Evolutionary conservation across 2,888 invertebrate species (phyloP).

Genomic region (Bugula neritina): DNA sequence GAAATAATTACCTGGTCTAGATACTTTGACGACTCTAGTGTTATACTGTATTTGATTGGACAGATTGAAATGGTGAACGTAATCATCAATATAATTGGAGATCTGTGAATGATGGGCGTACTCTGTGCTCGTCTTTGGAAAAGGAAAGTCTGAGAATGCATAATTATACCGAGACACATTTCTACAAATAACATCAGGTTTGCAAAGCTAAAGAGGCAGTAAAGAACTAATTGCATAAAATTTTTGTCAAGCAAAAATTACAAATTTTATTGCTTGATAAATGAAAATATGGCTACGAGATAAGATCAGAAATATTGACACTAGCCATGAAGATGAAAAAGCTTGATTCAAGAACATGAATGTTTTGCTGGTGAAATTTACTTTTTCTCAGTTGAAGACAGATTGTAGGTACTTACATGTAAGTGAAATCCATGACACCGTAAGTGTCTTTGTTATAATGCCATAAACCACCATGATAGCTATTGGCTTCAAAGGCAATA

Average conservation of each 20-base stretch:
- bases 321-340: too few species aligned
- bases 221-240: too few species aligned
- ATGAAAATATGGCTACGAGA: too few species aligned
- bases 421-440: slow-evolving; percentile 50
- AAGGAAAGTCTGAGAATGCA: slow-evolving; percentile 48
- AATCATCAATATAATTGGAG: slow-evolving; percentile 42
- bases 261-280: too few species aligned
- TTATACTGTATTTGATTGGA: slow-evolving; percentile 37
- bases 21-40: slow-evolving; percentile 35
- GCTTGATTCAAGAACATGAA: too few species aligned
- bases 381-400: too few species aligned
- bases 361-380: too few species aligned
- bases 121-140: slow-evolving; percentile 42
- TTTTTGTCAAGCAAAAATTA: too few species aligned
- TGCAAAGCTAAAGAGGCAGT: too few species aligned
- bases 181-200: slow-evolving; percentile 38
- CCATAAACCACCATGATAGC: slow-evolving; percentile 49
- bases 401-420: slow-evolving; percentile 48
- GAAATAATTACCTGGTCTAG: not conserved
- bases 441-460: slow-evolving; percentile 44
- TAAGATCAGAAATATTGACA: too few species aligned
- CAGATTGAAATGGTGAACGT: slow-evolving; percentile 40
- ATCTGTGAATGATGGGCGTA: slow-evolving; percentile 46
- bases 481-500: slow-evolving; percentile 40
- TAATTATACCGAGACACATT: slow-evolving; percentile 51